Conservation (phyloP, 1,140 invertebrate species). For the Micrasema minimum region DNA sequence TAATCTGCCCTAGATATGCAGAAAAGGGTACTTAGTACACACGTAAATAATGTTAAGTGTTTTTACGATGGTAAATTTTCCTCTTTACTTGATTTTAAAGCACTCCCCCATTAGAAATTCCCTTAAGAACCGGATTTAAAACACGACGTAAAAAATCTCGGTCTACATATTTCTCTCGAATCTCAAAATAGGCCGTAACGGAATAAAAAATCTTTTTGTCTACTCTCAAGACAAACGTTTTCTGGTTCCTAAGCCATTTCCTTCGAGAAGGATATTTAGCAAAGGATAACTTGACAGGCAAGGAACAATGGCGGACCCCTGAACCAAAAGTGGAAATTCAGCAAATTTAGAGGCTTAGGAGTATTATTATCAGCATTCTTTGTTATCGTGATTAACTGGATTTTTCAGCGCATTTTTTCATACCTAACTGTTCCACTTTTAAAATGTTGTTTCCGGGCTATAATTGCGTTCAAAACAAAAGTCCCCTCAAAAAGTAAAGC, state of each 20-base stretch:
- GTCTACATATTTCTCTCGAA: conserved; percentile 20
- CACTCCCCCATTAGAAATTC: background rate
- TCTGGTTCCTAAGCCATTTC: conserved; percentile 36
- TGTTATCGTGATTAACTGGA: conserved; percentile 36
- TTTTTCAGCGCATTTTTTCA: conserved; percentile 31
- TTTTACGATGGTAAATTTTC: too few relatives aligned
- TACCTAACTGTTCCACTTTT: conserved; percentile 18
- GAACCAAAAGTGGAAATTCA: conserved; percentile 39
- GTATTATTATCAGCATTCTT: conserved; percentile 32
- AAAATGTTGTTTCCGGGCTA: conserved; percentile 39
- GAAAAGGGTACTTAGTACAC: too few relatives aligned
- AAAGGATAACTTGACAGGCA: conserved; percentile 49
- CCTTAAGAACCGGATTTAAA: conserved; percentile 23
- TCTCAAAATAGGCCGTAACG: conserved; percentile 17
- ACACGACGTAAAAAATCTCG: background rate
- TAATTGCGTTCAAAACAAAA: conserved; percentile 37
- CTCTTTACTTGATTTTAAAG: too few relatives aligned
- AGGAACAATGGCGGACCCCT: conserved; percentile 33
- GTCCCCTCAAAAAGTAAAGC: background rate
- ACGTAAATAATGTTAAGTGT: too few relatives aligned
- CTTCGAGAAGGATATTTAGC: conserved; percentile 31
- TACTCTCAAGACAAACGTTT: conserved; percentile 25
- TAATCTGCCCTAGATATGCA: too few relatives aligned
- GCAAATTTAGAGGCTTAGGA: conserved; percentile 32
- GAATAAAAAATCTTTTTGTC: conserved; percentile 39